A percentile compares a stretch with the other conserved stretches of the same genome.
phyloP scores from a whole-genome alignment of 64 coral and sea anemone genomes.

The Montipora cactus region DNA sequence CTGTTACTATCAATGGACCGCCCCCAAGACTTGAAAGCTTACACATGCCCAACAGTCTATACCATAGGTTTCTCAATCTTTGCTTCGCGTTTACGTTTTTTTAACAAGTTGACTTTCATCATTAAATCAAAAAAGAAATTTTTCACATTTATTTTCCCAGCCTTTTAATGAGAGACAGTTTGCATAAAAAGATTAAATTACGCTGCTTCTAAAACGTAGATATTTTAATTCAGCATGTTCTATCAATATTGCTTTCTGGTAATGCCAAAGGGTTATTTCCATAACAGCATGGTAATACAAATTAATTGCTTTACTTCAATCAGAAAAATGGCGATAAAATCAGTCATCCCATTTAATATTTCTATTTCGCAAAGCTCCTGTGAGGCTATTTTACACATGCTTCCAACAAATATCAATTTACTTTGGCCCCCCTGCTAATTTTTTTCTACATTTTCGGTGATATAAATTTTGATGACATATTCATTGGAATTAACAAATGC shows the following conservation, averaged over 20 bases:
- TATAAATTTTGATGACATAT: constrained; percentile 13
- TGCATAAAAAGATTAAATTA: background rate
- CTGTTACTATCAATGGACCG: too few species aligned
- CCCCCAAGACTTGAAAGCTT: too few species aligned
- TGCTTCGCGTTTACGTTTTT: too few species aligned
- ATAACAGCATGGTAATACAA: constrained; percentile 37
- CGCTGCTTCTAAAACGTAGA: background rate
- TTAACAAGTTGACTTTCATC: too few species aligned
- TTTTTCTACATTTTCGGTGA: background rate
- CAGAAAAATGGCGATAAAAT: constrained; percentile 12
- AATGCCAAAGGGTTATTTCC: constrained; percentile 13
- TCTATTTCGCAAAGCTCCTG: background rate
- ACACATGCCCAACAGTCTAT: too few species aligned
- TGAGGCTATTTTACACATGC: background rate
- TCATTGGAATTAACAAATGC: constrained; percentile 34
- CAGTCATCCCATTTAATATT: constrained; percentile 7
- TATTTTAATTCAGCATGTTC: background rate
- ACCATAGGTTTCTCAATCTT: too few species aligned
- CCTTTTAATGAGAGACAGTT: too few species aligned
- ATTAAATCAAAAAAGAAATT: too few species aligned
- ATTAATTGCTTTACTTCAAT: constrained; percentile 41
- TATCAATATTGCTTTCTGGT: background rate
- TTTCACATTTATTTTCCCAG: background rate
- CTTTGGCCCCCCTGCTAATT: constrained; percentile 9
- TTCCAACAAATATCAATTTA: constrained; percentile 40